Base-by-base conservation (phyloP, 30 jellyfish, hydroid and myxozoan species). In the Pelagia noctiluca region DNA sequence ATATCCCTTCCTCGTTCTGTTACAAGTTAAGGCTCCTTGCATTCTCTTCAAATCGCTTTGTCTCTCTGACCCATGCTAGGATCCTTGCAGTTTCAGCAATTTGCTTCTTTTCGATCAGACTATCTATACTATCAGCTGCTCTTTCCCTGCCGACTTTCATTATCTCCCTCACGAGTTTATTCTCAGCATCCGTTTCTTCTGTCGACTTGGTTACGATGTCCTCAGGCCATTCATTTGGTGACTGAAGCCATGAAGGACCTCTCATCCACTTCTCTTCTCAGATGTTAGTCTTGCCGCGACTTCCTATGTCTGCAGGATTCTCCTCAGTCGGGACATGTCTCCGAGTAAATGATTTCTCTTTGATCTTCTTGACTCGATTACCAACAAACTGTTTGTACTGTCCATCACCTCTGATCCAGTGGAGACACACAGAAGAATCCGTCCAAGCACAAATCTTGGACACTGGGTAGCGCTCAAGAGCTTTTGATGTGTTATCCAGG, bases 361-460 rank as follows among this genome's bases (percentile, higher is more conserved):
- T 85, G 47, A 76, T 85, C 33, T 85, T 61, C 33, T 38, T 33
- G 30, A 75, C 76, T 21, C 86, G 18, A 57, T 84, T 76, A 30
- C 49, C 2, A 12, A 75, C 92, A 57, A 75, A 75, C 50, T 76
- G n/a, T n/a, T n/a, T n/a, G n/a, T n/a, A n/a, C n/a, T n/a, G n/a
- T n/a, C n/a, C n/a, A n/a, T n/a, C n/a, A 23, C 88, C 90, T 18
- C 42, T 13, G 31, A 78, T 78, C 95, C 90, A 63, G 73, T 88
- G 85, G 16, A 80, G 79, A 30, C 78, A 95, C 22, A 88, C 96
- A 13, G 95, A 46, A 54, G 84, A 60, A 36, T 83, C 97, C 23
- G 82, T 71, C 90, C 96, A 89, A 19, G 89, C 96, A 30, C 25
- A 30, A 3, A 24, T 63, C 32, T 10, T 16, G 1, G 47, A 11